These are phyloP conservation scores for Hemaris fuciformis DNA, from an alignment of 2,888 invertebrate species.

Conservation along the genomic window DNA sequence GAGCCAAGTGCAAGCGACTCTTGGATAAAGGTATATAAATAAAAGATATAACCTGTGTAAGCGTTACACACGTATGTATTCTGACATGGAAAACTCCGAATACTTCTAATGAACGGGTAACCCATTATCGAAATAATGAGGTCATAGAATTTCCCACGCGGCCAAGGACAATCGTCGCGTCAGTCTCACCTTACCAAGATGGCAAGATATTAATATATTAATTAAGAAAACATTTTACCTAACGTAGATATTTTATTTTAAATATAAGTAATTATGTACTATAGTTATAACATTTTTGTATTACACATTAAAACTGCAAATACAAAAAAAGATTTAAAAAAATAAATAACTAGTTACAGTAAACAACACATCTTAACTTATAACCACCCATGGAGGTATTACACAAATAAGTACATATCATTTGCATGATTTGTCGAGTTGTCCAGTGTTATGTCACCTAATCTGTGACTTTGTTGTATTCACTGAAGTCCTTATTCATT, in stretches of 20 bases:
- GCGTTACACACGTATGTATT: too few species aligned
- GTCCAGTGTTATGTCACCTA: background rate
- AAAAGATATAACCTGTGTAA: too few species aligned
- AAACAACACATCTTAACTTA: background rate
- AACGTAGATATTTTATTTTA: background rate
- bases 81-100: too few species aligned
- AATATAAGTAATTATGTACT: background rate
- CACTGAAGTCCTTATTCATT: slow-evolving; percentile 76
- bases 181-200: too few species aligned
- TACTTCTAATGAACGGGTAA: too few species aligned
- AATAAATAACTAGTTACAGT: background rate
- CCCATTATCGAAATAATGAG: too few species aligned
- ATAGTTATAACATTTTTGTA: background rate
- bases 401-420: background rate
- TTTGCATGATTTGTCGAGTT: background rate
- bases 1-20: too few species aligned
- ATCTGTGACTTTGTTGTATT: background rate
- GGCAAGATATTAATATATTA: too few species aligned
- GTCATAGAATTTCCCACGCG: too few species aligned
- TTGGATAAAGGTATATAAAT: too few species aligned
- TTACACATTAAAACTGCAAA: background rate
- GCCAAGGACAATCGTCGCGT: too few species aligned
- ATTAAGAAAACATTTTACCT: too few species aligned
- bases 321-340: background rate
- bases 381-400: background rate